phyloP scores from a whole-genome alignment of 2,888 invertebrate species.

The Euspilapteryx auroguttella region DNA sequence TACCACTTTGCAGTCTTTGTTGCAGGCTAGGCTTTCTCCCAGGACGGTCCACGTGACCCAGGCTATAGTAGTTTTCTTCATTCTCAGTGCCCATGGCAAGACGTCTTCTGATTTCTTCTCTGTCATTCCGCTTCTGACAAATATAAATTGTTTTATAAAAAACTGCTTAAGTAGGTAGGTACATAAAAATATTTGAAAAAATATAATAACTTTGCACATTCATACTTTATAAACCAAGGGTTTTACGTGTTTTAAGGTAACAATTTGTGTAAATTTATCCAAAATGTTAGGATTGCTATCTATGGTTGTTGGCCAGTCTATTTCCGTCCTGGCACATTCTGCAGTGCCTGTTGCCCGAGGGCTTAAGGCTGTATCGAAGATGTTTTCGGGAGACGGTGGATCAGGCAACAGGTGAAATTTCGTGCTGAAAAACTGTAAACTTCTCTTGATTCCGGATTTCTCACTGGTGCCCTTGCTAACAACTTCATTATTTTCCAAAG shows the following conservation, averaged over 20 bases:
- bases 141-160: too few species aligned
- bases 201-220: too few species aligned
- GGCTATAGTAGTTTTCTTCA: conserved; percentile 72
- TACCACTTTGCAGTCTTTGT: conserved; percentile 83
- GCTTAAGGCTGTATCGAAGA: conserved; percentile 45
- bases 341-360: conserved; percentile 55
- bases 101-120: conserved; percentile 87
- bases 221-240: too few species aligned
- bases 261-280: conserved; percentile 49
- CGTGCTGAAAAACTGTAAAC: conserved; percentile 30
- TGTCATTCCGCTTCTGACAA: conserved; percentile 83
- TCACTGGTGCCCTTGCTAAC: conserved; percentile 18
- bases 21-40: conserved; percentile 87
- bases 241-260: too few species aligned
- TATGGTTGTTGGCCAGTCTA: conserved; percentile 58
- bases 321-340: conserved; percentile 42
- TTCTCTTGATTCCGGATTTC: conserved; percentile 29
- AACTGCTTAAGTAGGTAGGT: too few species aligned
- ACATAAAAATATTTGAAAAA: too few species aligned
- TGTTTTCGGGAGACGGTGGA: conserved; percentile 14
- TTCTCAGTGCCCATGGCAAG: conserved; percentile 83
- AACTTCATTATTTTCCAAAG: conserved; percentile 21
- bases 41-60: conserved; percentile 64
- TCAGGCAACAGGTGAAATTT: conserved; percentile 25
- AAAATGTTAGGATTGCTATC: conserved; percentile 47